Conservation (phyloP, 2,797 vertebrate species). For the Melanotaenia maccullochi region DNA sequence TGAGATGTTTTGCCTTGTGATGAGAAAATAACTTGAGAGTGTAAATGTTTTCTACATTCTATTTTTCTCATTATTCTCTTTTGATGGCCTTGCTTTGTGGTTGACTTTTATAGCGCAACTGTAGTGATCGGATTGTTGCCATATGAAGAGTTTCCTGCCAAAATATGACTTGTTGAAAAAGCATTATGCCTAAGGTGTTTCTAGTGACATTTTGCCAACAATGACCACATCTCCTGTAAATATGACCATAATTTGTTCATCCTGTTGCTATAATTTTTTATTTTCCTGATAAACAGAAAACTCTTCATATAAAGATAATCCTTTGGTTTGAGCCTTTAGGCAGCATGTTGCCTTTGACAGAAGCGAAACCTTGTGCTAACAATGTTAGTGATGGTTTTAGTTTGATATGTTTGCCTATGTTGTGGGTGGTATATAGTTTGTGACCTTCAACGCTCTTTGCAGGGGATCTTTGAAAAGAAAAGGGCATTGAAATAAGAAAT, state of each 20-base stretch:
- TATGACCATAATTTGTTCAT: slow-evolving; percentile 36
- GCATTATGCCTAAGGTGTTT: slow-evolving; percentile 1
- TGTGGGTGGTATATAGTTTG: slow-evolving; percentile 48
- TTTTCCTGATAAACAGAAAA: slow-evolving; percentile 32
- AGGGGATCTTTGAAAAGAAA: slow-evolving; percentile 55
- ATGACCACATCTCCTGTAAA: slow-evolving; percentile 46
- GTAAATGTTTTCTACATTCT: slow-evolving; percentile 58
- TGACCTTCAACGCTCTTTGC: slow-evolving; percentile 61
- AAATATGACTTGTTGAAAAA: slow-evolving; percentile 39
- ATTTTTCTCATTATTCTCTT: slow-evolving; percentile 64
- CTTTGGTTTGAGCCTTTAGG: slow-evolving; percentile 62
- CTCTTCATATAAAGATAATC: slow-evolving; percentile 62
- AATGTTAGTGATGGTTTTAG: slow-evolving; percentile 60
- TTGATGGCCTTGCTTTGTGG: slow-evolving; percentile 71
- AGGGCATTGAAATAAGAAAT: slow-evolving; percentile 68
- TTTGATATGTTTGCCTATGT: slow-evolving; percentile 56
- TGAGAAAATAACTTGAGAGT: slow-evolving; percentile 66
- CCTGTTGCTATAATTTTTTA: slow-evolving; percentile 33
- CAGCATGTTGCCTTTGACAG: slow-evolving; percentile 72
- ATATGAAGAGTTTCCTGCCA: slow-evolving; percentile 70
- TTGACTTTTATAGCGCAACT: slow-evolving; percentile 62
- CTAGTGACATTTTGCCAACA: slow-evolving; percentile 32
- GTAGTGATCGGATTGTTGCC: slow-evolving; percentile 44
- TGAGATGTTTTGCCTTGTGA: slow-evolving; percentile 78
- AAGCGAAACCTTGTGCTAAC: slow-evolving; percentile 66